Conservation (phyloP, 2,888 invertebrate genomes). For the Cephus runcator region DNA sequence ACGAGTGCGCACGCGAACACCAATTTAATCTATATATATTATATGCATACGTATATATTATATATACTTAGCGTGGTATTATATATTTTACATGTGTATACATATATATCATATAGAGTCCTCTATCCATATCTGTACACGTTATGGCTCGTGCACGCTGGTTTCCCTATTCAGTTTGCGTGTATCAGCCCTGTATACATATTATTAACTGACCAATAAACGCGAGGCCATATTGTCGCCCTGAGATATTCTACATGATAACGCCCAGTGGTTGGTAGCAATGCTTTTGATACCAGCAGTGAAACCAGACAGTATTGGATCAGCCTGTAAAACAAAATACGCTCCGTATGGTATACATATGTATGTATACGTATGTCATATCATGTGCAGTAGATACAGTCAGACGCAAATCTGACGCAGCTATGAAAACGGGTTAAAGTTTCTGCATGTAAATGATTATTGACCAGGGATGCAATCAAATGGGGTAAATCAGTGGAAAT, state of each 20-base stretch:
- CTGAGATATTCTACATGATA: neutral
- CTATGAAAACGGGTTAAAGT: no score
- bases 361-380: no score
- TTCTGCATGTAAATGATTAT: no score
- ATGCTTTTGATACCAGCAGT: neutral
- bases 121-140: neutral
- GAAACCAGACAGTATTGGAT: neutral
- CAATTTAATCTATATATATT: neutral
- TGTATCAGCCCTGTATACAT: neutral
- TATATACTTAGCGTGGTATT: neutral
- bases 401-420: neutral
- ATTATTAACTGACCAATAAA: neutral
- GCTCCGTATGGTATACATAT: neutral
- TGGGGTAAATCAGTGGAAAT: no score
- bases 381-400: neutral
- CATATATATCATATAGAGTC: neutral
- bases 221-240: neutral
- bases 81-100: neutral
- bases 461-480: no score
- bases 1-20: neutral
- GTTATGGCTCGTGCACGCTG: neutral
- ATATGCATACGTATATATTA: neutral
- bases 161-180: neutral
- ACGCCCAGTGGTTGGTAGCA: neutral
- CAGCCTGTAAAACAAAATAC: neutral